phyloP scores from a whole-genome alignment of 2,113 vertebrate genomes.

The Epinephelus moara region DNA sequence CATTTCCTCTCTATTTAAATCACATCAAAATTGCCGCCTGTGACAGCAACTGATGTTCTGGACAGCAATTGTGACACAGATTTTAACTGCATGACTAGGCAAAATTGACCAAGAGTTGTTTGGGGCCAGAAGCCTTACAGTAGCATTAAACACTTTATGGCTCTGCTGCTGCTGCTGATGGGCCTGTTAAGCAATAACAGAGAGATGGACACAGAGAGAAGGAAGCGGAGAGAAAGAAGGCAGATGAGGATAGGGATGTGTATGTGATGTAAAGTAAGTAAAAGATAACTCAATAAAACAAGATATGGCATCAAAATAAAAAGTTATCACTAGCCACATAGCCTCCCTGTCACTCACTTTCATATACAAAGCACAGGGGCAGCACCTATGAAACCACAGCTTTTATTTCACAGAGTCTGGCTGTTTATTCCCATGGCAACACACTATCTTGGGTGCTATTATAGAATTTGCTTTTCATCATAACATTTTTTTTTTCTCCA shows the following conservation, averaged over 20 bases:
- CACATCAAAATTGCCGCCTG: slow-evolving; percentile 27
- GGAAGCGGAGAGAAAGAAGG: background rate
- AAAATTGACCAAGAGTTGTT: slow-evolving; percentile 46
- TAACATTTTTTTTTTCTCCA: slow-evolving; percentile 26
- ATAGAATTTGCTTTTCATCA: slow-evolving; percentile 25
- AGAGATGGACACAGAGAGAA: slow-evolving; percentile 13
- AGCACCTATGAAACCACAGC: slow-evolving; percentile 9
- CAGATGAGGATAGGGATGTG: background rate
- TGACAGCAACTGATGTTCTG: slow-evolving; percentile 53
- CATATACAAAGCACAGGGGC: background rate
- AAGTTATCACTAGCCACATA: background rate
- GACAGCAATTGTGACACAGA: slow-evolving; percentile 41
- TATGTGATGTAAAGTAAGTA: background rate
- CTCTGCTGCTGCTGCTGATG: slow-evolving; percentile 12
- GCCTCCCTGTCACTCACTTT: slow-evolving; percentile 1
- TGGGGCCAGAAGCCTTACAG: slow-evolving; percentile 16
- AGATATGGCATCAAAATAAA: background rate
- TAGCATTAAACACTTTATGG: slow-evolving; percentile 36
- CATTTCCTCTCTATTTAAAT: slow-evolving; percentile 38
- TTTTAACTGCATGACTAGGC: slow-evolving; percentile 53
- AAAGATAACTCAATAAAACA: slow-evolving; percentile 3
- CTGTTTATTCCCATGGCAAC: slow-evolving; percentile 30
- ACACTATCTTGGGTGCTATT: slow-evolving; percentile 27
- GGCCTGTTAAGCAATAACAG: slow-evolving; percentile 1
- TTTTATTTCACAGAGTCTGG: slow-evolving; percentile 11